Evolutionary conservation across 2,113 vertebrate genomes (phyloP), one percentile per base, ranked within the genome.

Genomic region (Sminthopsis crassicaudata): DNA sequence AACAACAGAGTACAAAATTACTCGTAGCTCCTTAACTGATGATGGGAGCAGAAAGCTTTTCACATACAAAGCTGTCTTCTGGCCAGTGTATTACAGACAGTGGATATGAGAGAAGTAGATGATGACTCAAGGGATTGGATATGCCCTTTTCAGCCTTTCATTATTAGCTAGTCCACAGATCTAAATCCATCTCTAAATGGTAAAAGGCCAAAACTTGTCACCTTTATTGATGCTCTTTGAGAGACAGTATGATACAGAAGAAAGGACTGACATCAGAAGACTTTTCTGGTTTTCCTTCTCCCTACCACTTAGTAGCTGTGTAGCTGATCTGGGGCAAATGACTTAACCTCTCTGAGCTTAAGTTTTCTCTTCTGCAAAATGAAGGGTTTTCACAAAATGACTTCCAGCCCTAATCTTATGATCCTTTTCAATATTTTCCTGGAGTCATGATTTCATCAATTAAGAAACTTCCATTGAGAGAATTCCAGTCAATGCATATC

Each of bases 1-100:
- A 91, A 95, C 52, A 91, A 23, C 76, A 96, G 96, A 97, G 97
- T 95, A 96, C 88, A 95, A 96, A 97, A 97, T 94, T 96, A 97
- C 92, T 96, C 94, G 95, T 46, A 94, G 94, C 53, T 97, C 89
- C 92, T 95, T 55, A 98, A 96, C 92, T 97, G 96, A 96, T 96
- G 94, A 93, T 30, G 57, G 90, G 42, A 93, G n/a, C 36, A 90
- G 91, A 94, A 93, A 50, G 76, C 53, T 89, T 84, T 92, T 90
- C 93, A 95, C 93, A 95, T 55, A 90, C 12, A 55, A 50, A 93
- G 52, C 1, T 51, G 36, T 92, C 96, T 60, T 92, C 91, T 91
- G 36, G 48, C 54, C 46, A 36, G 53, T 57, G 95, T 67, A 76
- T 52, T 53, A 93, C n/a, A 94, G 88, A 96, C 89, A 93, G n/a